Evolutionary conservation across 2,888 invertebrate genomes (phyloP), one percentile per base, ranked within the genome.

Genomic region (Brenthis daphne): DNA sequence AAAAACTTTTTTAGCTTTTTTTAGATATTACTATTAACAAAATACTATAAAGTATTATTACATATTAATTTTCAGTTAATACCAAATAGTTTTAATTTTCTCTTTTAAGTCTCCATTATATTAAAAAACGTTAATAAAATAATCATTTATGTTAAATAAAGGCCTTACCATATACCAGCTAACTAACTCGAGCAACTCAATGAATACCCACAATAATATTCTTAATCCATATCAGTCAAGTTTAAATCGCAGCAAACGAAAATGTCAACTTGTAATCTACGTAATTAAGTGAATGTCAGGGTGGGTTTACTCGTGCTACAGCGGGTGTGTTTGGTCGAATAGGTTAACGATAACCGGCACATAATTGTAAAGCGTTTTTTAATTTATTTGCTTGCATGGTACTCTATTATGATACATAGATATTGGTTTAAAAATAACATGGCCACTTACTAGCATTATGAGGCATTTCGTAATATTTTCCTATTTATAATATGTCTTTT

Each of bases 241-340:
- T 89, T 87, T 86, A 86, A 88, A 88, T 85, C 85, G 86, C 82
- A 79, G 79, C 79, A 81, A 82, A 85, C 84, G 85, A 89, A 88
- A 90, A 86, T 86, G 92, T 91, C 92, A 91, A 87, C 84, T 89
- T 89, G 86, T 91, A 91, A 92, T 92, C 92, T 91, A 85, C 77
- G 90, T 90, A 92, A 92, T 92, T 92, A 92, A 91, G 90, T 92
- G 87, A 87, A 83, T 84, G 92, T 90, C 92, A 87, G 82, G 79
- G 77, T 74, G 85, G 85, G 82, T 80, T 89, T 83, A 82, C 76
- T 73, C 70, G 73, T 56, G 60, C 57, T 65, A 56, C 58, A 61
- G 76, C 70, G 74, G 74, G 65, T 65, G 63, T 68, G 65, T 65
- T 68, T 68, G 65, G 69, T 65, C 65, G 65, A 55, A 54, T 71